Conservation (phyloP, 2,888 invertebrate genomes). For the Orthosia cruda region DNA sequence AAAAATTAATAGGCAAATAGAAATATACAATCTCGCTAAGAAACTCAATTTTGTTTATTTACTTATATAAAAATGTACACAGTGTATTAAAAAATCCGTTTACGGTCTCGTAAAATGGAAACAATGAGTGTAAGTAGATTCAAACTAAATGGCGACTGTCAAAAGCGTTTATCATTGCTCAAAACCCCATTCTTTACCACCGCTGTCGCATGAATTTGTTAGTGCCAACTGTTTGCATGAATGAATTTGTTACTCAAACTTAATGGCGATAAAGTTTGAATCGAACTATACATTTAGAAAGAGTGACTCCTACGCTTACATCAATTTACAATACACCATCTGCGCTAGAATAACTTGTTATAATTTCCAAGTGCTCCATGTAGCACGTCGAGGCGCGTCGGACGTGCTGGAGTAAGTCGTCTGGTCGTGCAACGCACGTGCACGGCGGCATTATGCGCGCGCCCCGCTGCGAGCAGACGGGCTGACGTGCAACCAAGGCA, state of each 20-base stretch:
- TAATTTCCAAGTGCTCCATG: constrained; percentile 9
- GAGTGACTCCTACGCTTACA: background rate
- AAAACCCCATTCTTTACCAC: no score
- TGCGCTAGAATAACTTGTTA: constrained; percentile 8
- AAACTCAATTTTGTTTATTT: no score
- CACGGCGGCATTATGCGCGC: constrained; percentile 30
- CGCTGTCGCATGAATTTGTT: no score
- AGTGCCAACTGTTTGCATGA: no score
- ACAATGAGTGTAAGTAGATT: background rate
- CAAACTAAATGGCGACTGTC: no score
- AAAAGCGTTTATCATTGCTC: no score
- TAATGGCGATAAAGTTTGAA: no score
- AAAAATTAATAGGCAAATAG: background rate
- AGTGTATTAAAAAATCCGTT: no score
- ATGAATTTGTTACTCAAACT: no score
- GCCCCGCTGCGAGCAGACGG: constrained; percentile 39
- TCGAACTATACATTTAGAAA: background rate
- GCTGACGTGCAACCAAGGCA: constrained; percentile 4
- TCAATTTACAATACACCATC: background rate
- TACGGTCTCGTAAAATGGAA: background rate
- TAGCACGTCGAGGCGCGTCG: background rate
- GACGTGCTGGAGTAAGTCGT: constrained; percentile 33
- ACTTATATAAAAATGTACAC: no score
- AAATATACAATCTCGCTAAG: background rate
- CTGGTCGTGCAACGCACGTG: constrained; percentile 12